Conservation (phyloP, 2,797 vertebrate genomes). For the Furcifer pardalis region DNA sequence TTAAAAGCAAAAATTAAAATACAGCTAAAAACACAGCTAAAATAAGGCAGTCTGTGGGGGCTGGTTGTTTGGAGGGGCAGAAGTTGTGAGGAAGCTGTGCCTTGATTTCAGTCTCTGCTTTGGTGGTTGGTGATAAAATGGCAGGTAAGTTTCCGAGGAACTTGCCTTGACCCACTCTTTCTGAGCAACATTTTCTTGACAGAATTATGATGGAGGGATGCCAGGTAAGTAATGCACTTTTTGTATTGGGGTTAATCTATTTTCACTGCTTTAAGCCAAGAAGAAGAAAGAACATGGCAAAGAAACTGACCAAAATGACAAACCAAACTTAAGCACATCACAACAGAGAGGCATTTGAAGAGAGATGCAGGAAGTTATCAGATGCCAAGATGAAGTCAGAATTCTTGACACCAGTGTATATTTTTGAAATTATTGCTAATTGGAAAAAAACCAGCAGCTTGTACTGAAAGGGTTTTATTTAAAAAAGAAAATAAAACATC, state of each 20-base stretch:
- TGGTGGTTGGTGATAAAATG: no score
- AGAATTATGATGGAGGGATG: no score
- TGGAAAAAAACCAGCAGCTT: constrained; percentile 4
- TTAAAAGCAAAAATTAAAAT: no score
- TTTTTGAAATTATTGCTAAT: constrained; percentile 65
- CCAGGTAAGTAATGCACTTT: no score
- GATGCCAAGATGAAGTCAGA: constrained; percentile 62
- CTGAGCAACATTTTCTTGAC: no score
- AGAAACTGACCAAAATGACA: constrained; percentile 81
- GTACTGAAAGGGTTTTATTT: constrained; percentile 25
- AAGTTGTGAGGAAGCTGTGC: no score
- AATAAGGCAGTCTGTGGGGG: no score
- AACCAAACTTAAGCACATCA: constrained; percentile 78
- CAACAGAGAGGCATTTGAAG: constrained; percentile 57
- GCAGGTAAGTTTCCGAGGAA: no score
- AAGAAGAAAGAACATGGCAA: constrained; percentile 60
- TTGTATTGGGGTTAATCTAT: constrained; percentile 78
- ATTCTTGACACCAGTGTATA: constrained; percentile 43
- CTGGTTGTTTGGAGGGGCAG: no score
- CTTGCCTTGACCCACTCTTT: no score
- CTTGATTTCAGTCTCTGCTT: no score
- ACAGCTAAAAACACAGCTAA: no score
- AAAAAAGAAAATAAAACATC: constrained; percentile 33
- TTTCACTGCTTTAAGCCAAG: constrained; percentile 66
- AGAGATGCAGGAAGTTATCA: constrained; percentile 46